A percentile compares a stretch with the other conserved stretches of the same genome.
These are phyloP conservation scores for Galerucella nymphaeae DNA, from an alignment of 2,888 invertebrate genomes.

Conservation along the genomic window DNA sequence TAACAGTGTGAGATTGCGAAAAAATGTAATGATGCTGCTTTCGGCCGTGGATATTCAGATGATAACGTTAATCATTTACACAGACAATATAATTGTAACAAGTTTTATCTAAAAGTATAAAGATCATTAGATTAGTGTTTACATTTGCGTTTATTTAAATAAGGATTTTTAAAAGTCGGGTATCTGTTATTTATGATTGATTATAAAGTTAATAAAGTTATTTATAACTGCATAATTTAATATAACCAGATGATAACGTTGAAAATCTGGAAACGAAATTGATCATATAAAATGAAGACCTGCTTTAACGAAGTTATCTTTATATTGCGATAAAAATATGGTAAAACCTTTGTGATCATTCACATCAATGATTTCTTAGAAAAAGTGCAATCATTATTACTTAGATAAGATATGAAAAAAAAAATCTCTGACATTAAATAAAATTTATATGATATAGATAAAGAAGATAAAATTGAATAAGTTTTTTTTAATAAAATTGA, in stretches of 20 bases:
- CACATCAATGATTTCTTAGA: background rate
- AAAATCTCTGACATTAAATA: background rate
- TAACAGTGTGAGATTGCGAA: too few relatives aligned
- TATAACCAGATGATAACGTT: conserved; percentile 1
- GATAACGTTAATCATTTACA: background rate
- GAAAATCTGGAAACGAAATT: background rate
- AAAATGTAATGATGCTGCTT: background rate
- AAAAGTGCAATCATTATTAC: conserved; percentile 5
- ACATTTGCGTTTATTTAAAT: conserved; percentile 9
- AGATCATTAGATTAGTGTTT: conserved; percentile 10
- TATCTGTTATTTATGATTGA: conserved; percentile 15
- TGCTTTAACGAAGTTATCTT: background rate
- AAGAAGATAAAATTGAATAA: background rate
- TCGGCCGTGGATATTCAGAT: background rate
- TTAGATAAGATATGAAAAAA: background rate
- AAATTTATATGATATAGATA: background rate
- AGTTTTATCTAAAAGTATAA: conserved; percentile 2
- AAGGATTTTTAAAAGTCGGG: conserved; percentile 10
- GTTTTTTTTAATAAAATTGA: background rate
- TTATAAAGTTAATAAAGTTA: conserved; percentile 18
- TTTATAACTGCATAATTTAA: background rate
- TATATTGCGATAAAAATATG: background rate
- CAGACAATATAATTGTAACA: background rate
- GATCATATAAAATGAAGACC: background rate
- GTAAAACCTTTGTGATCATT: conserved; percentile 2